Evolutionary conservation across 2,113 vertebrate genomes (phyloP).

Genomic region (Hucho hucho): DNA sequence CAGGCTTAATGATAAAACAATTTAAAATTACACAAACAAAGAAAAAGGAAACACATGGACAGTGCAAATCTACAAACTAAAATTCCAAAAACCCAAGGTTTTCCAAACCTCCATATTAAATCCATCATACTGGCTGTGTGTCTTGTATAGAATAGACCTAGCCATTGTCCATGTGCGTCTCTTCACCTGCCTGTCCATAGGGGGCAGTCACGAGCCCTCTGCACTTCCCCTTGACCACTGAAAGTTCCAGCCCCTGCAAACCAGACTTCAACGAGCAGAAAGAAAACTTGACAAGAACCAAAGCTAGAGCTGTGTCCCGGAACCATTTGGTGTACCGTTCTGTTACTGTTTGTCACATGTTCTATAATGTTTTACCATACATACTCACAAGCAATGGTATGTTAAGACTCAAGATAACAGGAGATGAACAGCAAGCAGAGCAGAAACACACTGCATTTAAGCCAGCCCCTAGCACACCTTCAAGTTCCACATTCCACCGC

Average conservation of each 20-base stretch:
- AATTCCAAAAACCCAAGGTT: slow-evolving; percentile 34
- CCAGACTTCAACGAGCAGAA: slow-evolving; percentile 24
- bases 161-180: not conserved
- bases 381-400: slow-evolving; percentile 20
- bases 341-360: not conserved
- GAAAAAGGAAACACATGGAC: slow-evolving; percentile 46
- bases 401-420: slow-evolving; percentile 22
- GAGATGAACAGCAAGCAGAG: slow-evolving; percentile 34
- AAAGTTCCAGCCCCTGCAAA: slow-evolving; percentile 44
- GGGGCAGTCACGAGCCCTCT: slow-evolving; percentile 46
- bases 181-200: slow-evolving; percentile 28
- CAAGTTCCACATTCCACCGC: slow-evolving; percentile 36
- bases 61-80: slow-evolving; percentile 69
- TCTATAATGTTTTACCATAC: not conserved
- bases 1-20: slow-evolving; percentile 61
- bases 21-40: slow-evolving; percentile 52
- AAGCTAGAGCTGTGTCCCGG: slow-evolving; percentile 22
- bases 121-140: slow-evolving; percentile 37
- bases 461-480: slow-evolving; percentile 34
- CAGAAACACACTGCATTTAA: slow-evolving; percentile 50
- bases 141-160: not conserved
- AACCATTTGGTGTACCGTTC: slow-evolving; percentile 18
- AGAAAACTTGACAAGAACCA: slow-evolving; percentile 24
- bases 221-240: slow-evolving; percentile 35
- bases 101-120: slow-evolving; percentile 40